Conservation (phyloP, 2,113 vertebrate species). For the Siniperca knerii region DNA sequence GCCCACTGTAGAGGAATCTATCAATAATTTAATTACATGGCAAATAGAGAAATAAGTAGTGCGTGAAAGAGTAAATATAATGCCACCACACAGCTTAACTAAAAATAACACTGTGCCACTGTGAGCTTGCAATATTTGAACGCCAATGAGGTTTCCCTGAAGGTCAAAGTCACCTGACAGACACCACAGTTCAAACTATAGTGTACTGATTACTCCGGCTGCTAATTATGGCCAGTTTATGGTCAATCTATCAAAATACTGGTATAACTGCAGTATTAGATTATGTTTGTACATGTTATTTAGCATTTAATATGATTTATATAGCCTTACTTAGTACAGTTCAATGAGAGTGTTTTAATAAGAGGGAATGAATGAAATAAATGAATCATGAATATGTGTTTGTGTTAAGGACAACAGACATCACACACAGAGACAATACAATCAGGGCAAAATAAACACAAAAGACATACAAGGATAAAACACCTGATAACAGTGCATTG, state of each 20-base stretch:
- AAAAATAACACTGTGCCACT: constrained; percentile 63
- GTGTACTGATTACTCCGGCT: not conserved
- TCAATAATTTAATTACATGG: not conserved
- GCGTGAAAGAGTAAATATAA: constrained; percentile 30
- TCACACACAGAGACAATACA: not conserved
- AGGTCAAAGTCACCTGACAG: constrained; percentile 68
- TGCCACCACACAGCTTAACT: constrained; percentile 41
- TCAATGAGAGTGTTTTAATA: not conserved
- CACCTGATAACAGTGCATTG: constrained; percentile 23
- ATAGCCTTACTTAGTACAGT: not conserved
- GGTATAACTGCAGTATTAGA: not conserved
- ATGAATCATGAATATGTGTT: not conserved
- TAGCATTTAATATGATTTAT: not conserved
- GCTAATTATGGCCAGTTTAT: not conserved
- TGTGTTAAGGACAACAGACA: not conserved
- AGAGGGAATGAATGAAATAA: not conserved
- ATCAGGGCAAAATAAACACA: constrained; percentile 52
- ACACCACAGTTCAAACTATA: constrained; percentile 48
- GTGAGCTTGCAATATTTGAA: constrained; percentile 32
- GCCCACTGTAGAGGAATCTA: not conserved
- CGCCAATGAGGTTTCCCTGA: constrained; percentile 49
- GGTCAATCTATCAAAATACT: constrained; percentile 1
- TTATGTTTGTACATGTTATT: not conserved
- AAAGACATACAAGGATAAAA: constrained; percentile 7
- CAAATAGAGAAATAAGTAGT: constrained; percentile 6